A percentile compares a stretch with the other conserved stretches of the same genome.
These are phyloP conservation scores for Enteromius afrohamiltoni DNA, from an alignment of 2,797 vertebrate genomes.

Conservation along the genomic window DNA sequence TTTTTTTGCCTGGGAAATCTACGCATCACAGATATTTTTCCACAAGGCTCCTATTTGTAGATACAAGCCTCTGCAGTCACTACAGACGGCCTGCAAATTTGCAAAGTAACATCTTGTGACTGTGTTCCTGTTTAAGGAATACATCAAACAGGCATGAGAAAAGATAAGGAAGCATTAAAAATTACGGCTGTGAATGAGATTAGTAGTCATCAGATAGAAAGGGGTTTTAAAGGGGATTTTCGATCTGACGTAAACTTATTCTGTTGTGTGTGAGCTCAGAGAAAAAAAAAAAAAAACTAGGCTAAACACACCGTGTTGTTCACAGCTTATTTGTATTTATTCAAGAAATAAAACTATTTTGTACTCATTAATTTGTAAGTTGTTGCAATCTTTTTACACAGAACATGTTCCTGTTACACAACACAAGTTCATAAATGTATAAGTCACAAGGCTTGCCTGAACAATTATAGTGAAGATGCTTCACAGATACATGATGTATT, in stretches of 20 bases:
- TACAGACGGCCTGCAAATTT: neutral
- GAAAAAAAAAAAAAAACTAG: neutral
- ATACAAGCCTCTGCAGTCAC: neutral
- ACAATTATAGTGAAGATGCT: neutral
- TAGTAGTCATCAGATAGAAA: neutral
- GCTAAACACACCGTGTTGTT: neutral
- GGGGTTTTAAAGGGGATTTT: neutral
- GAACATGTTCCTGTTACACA: neutral
- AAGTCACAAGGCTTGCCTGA: neutral
- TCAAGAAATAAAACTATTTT: neutral
- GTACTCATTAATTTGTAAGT: neutral
- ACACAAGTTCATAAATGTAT: too few species aligned
- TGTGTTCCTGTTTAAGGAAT: conserved; percentile 26
- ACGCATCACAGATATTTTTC: neutral
- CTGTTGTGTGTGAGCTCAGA: neutral
- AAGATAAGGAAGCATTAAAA: conserved; percentile 14
- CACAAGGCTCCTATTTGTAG: neutral
- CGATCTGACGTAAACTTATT: neutral
- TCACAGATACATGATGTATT: neutral
- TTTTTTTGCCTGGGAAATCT: neutral
- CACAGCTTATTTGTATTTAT: neutral
- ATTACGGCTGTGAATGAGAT: neutral
- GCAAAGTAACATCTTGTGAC: neutral
- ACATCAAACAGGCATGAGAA: neutral
- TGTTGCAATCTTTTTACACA: neutral